These are phyloP conservation scores for Euplagia quadripunctaria DNA, from an alignment of 2,888 invertebrate genomes.

Conservation along the genomic window DNA sequence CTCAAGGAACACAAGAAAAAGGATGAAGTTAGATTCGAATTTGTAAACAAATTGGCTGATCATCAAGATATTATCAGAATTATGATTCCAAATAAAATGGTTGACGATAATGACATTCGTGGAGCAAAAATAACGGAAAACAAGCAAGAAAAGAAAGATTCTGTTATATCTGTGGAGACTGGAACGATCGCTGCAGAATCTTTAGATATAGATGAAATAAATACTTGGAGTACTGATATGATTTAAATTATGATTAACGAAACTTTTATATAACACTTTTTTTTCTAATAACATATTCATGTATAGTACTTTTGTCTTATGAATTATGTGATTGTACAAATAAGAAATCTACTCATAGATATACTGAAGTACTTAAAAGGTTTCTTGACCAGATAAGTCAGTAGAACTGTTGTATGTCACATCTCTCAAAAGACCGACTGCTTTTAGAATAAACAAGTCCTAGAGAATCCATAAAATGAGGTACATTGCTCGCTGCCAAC, in stretches of 20 bases:
- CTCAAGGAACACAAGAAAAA: background rate
- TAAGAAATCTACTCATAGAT: too few relatives aligned
- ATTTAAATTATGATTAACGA: background rate
- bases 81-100: background rate
- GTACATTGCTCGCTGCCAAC: too few relatives aligned
- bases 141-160: background rate
- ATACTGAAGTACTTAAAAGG: too few relatives aligned
- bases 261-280: too few relatives aligned
- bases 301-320: too few relatives aligned
- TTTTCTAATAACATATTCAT: too few relatives aligned
- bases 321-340: too few relatives aligned
- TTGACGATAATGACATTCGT: background rate
- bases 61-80: conserved; percentile 4
- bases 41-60: conserved; percentile 12
- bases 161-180: background rate
- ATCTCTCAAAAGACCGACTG: too few relatives aligned
- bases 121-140: background rate
- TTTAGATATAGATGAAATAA: background rate
- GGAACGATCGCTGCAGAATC: conserved; percentile 1
- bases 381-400: too few relatives aligned
- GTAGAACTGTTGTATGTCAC: too few relatives aligned
- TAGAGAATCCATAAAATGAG: too few relatives aligned
- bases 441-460: too few relatives aligned
- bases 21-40: background rate
- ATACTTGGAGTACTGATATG: background rate